Evolutionary conservation across 2,797 vertebrate species (phyloP).

Genomic region (Rhabdomys pumilio): DNA sequence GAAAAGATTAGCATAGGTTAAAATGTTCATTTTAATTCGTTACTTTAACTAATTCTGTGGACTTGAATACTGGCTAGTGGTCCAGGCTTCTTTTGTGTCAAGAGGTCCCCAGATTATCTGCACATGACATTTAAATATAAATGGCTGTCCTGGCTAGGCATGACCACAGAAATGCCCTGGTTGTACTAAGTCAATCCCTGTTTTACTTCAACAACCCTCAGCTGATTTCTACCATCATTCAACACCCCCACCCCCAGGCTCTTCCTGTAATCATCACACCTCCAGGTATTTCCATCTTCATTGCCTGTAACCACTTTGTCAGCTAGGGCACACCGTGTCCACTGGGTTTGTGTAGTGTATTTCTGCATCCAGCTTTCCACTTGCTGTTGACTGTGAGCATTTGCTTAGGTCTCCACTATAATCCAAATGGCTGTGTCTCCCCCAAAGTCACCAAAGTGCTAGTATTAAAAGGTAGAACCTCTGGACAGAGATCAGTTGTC

Average conservation of each 20-base stretch:
- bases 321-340: not conserved
- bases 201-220: slow-evolving; percentile 16
- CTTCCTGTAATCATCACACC: not conserved
- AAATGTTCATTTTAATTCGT: slow-evolving; percentile 38
- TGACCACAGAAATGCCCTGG: not conserved
- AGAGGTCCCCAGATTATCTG: not conserved
- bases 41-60: not conserved
- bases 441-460: not conserved
- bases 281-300: not conserved
- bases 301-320: not conserved
- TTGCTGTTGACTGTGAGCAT: not conserved
- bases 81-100: not conserved
- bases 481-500: not conserved
- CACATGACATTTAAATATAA: not conserved
- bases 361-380: not conserved
- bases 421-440: not conserved
- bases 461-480: not conserved
- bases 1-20: slow-evolving; percentile 1
- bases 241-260: not conserved
- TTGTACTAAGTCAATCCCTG: not conserved
- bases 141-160: not conserved
- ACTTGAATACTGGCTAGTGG: not conserved
- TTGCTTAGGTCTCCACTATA: not conserved
- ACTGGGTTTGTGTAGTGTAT: not conserved
- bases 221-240: not conserved